These are phyloP conservation scores for Hyles lineata DNA, from an alignment of 2,888 invertebrate species.

Conservation along the genomic window DNA sequence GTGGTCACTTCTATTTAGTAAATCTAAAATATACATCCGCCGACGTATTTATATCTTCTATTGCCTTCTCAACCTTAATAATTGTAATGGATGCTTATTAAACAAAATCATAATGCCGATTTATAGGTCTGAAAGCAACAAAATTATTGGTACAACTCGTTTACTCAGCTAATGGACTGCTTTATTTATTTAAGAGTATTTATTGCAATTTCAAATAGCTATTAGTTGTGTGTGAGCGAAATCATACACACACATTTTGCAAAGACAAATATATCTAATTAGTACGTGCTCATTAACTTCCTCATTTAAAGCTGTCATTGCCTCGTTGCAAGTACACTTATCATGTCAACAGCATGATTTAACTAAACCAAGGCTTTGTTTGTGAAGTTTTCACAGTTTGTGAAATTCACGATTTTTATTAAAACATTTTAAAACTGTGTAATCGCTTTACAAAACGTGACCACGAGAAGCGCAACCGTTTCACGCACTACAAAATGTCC, in stretches of 20 bases:
- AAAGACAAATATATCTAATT: background rate
- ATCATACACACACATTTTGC: background rate
- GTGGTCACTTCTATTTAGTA: slow-evolving; percentile 4
- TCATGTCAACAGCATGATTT: background rate
- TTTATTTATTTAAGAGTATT: background rate
- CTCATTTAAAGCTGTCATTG: slow-evolving; percentile 2
- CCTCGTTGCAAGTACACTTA: background rate
- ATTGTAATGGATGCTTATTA: background rate
- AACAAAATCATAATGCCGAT: background rate
- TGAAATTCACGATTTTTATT: background rate
- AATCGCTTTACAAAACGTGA: background rate
- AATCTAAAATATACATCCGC: background rate
- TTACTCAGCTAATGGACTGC: background rate
- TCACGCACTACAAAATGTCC: background rate
- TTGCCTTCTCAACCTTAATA: slow-evolving; percentile 4
- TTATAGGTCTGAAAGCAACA: background rate
- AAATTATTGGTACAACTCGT: background rate
- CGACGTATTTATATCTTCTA: background rate
- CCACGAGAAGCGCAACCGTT: slow-evolving; percentile 1
- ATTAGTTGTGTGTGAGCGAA: background rate
- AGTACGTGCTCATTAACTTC: background rate
- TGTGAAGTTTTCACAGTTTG: no score
- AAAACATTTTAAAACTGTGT: background rate
- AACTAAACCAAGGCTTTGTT: background rate
- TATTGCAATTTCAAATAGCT: background rate